Evolutionary conservation across 2,888 invertebrate genomes (phyloP).

Genomic region (Ornithoptera priamus): DNA sequence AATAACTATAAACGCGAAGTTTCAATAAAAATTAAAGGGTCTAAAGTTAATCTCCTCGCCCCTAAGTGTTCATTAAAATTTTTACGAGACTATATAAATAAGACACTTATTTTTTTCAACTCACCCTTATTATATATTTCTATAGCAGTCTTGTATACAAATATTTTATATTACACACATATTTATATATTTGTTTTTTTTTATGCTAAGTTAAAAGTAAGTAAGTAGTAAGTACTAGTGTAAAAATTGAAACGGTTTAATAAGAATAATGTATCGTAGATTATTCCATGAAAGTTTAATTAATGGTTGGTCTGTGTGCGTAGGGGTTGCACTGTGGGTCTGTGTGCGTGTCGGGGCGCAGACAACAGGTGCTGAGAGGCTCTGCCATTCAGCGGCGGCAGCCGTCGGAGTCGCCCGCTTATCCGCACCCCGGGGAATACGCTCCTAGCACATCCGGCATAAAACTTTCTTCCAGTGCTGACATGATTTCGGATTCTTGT

Average conservation of each 20-base stretch:
- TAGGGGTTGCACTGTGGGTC: conserved; percentile 29
- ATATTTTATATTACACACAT: too few species aligned
- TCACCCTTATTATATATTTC: too few species aligned
- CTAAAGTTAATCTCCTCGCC: too few species aligned
- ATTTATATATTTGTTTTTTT: too few species aligned
- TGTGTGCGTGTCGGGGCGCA: conserved; percentile 36
- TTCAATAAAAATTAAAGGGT: too few species aligned
- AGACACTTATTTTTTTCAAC: too few species aligned
- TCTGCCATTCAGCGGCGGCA: conserved; percentile 53
- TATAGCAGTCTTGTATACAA: too few species aligned
- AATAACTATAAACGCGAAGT: too few species aligned
- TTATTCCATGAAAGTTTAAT: conserved; percentile 33
- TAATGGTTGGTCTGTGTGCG: conserved; percentile 24
- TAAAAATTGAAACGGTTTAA: conserved; percentile 8
- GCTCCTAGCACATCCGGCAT: conserved; percentile 30
- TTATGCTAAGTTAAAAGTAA: too few species aligned
- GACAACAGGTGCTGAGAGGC: conserved; percentile 63
- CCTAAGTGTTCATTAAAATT: too few species aligned
- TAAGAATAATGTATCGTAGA: conserved; percentile 28
- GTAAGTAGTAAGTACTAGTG: too few species aligned
- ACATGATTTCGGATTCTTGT: background rate
- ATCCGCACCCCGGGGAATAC: conserved; percentile 25
- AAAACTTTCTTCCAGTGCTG: conserved; percentile 34
- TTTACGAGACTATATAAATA: too few species aligned
- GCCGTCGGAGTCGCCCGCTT: conserved; percentile 53